A percentile compares a stretch with the other conserved stretches of the same genome.
Evolutionary conservation across 1,140 invertebrate genomes (phyloP).

Genomic region (Macrobrachium rosenbergii): DNA sequence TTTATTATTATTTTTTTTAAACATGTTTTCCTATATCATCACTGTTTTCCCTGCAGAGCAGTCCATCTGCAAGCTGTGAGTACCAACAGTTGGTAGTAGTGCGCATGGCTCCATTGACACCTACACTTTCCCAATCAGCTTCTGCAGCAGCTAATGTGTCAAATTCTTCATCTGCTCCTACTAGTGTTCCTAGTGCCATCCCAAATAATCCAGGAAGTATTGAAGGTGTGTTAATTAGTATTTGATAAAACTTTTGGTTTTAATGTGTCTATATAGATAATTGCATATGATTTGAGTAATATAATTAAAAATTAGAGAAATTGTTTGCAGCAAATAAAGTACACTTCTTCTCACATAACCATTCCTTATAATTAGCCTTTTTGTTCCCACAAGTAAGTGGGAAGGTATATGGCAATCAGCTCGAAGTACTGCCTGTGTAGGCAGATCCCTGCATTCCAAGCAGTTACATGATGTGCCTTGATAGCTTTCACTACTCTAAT

Average conservation of each 20-base stretch:
- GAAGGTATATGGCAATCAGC: too few species aligned
- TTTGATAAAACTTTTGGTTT: neutral
- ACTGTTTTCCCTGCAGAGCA: constrained; percentile 63
- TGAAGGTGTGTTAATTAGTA: neutral
- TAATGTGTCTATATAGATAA: too few species aligned
- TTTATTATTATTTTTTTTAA: neutral
- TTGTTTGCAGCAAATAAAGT: too few species aligned
- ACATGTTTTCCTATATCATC: constrained; percentile 4
- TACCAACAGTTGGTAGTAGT: constrained; percentile 52
- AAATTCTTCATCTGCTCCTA: neutral
- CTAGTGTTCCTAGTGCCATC: neutral
- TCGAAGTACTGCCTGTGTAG: too few species aligned
- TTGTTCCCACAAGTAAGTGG: too few species aligned
- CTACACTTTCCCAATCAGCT: neutral
- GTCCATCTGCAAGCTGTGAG: constrained; percentile 64
- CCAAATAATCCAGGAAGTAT: neutral
- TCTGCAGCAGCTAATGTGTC: neutral
- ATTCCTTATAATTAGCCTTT: too few species aligned
- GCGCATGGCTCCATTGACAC: constrained; percentile 27
- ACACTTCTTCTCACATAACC: too few species aligned
- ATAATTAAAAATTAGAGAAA: too few species aligned
- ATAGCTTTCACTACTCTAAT: too few species aligned
- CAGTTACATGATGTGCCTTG: too few species aligned
- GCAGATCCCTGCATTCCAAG: too few species aligned
- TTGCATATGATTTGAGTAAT: too few species aligned